Evolutionary conservation across 2,888 invertebrate genomes (phyloP).

Genomic region (Argyresthia goedartella): DNA sequence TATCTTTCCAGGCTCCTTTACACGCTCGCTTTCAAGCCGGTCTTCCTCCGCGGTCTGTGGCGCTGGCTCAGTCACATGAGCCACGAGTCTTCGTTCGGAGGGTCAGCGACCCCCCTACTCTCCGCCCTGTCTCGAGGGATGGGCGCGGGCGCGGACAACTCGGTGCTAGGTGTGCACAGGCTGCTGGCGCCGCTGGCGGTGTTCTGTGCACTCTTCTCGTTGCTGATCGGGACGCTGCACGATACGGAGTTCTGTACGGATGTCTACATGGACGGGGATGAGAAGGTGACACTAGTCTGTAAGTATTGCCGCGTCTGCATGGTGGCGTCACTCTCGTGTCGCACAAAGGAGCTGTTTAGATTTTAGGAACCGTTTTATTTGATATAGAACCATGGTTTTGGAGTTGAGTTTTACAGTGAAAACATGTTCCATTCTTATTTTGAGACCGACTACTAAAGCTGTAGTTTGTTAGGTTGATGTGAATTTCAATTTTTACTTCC

Average conservation of each 20-base stretch:
- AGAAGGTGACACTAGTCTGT: conserved; percentile 22
- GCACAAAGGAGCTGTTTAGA: too few relatives aligned
- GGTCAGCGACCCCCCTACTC: conserved; percentile 70
- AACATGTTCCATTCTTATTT: too few relatives aligned
- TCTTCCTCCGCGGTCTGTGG: conserved; percentile 85
- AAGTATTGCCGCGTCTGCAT: too few relatives aligned
- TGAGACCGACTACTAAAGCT: too few relatives aligned
- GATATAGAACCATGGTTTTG: too few relatives aligned
- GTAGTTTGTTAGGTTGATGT: too few relatives aligned
- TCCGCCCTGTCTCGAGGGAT: conserved; percentile 78
- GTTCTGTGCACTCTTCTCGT: conserved; percentile 86
- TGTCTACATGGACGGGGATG: conserved; percentile 61
- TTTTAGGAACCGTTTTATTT: too few relatives aligned
- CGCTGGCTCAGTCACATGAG: conserved; percentile 60
- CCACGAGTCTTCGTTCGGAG: conserved; percentile 47
- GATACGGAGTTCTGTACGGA: conserved; percentile 82
- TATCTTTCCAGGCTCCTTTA: conserved; percentile 74
- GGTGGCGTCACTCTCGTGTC: too few relatives aligned
- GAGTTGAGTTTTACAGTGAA: too few relatives aligned
- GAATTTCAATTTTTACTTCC: too few relatives aligned
- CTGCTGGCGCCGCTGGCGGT: conserved; percentile 85
- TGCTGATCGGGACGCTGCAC: conserved; percentile 85
- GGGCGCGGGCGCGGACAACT: conserved; percentile 55
- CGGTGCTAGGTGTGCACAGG: conserved; percentile 73
- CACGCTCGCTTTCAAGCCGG: conserved; percentile 83